phyloP scores from a whole-genome alignment of 2,113 vertebrate species.

The Protobothrops mucrosquamatus region DNA sequence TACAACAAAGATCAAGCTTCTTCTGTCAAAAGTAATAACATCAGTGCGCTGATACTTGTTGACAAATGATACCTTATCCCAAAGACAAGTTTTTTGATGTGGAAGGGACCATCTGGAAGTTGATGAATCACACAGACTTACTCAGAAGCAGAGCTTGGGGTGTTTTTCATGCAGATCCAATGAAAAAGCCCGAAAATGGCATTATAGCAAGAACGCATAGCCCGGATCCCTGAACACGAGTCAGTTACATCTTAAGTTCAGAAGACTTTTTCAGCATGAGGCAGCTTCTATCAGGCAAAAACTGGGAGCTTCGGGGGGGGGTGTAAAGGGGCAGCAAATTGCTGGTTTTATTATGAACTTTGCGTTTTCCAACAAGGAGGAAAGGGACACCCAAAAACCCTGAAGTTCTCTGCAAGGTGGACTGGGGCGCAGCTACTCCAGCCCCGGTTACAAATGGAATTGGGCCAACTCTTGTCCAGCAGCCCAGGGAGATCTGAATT shows the following conservation, averaged over 20 bases:
- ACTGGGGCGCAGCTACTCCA: background rate
- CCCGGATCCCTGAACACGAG: background rate
- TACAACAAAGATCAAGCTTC: background rate
- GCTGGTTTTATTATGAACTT: background rate
- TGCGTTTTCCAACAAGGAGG: background rate
- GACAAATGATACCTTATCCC: background rate
- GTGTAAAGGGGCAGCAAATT: background rate
- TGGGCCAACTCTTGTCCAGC: background rate
- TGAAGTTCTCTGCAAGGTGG: background rate
- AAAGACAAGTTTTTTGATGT: background rate
- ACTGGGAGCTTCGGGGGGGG: no score
- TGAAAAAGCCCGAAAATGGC: background rate
- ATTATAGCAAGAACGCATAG: no score
- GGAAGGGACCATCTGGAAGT: background rate
- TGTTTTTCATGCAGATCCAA: background rate
- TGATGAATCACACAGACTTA: background rate
- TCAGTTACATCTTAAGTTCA: background rate
- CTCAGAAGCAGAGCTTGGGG: background rate
- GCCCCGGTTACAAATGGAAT: background rate
- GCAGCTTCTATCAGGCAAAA: background rate
- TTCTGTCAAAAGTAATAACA: background rate
- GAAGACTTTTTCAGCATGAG: background rate
- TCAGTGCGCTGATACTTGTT: background rate
- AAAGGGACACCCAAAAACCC: background rate
- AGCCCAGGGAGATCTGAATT: background rate